Percentiles rank a stretch among this genome's conserved stretches.
Conservation (phyloP, 2,888 invertebrate species). For the Lasioglossum villosulum region DNA sequence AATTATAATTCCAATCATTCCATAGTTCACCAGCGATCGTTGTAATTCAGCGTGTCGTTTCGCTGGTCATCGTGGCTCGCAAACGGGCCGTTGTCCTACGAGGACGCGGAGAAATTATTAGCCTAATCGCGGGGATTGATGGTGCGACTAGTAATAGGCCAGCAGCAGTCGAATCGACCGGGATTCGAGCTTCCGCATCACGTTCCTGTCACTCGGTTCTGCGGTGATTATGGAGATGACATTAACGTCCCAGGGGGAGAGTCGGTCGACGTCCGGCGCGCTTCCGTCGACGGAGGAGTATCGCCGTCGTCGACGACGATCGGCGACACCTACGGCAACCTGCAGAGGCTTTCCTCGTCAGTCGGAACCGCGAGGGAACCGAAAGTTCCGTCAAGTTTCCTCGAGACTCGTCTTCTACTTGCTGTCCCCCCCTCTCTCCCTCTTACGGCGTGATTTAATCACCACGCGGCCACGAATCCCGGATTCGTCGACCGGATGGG, state of each 20-base stretch:
- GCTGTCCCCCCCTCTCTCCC: background rate
- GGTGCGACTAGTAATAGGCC: conserved; percentile 62
- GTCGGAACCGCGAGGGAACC: background rate
- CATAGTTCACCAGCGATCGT: conserved; percentile 10
- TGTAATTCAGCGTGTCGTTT: conserved; percentile 60
- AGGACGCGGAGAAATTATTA: conserved; percentile 67
- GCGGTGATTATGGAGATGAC: conserved; percentile 69
- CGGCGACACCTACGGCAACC: background rate
- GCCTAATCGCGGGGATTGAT: conserved; percentile 73
- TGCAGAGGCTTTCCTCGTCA: background rate
- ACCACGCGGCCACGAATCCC: conserved; percentile 8
- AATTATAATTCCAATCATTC: background rate
- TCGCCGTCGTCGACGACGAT: background rate
- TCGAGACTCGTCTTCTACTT: background rate
- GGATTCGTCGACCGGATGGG: conserved; percentile 17
- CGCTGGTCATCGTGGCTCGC: conserved; percentile 48
- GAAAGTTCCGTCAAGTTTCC: background rate
- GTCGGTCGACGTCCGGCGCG: conserved; percentile 35
- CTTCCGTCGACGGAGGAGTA: conserved; percentile 21
- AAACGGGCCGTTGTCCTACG: conserved; percentile 13
- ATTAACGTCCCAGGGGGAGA: conserved; percentile 60
- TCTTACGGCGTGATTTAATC: background rate
- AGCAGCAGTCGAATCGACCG: conserved; percentile 51
- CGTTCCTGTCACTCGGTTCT: conserved; percentile 65
- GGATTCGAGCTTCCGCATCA: conserved; percentile 66